Base-by-base conservation (phyloP, 1,140 invertebrate species). In the Drosophila athabasca region DNA sequence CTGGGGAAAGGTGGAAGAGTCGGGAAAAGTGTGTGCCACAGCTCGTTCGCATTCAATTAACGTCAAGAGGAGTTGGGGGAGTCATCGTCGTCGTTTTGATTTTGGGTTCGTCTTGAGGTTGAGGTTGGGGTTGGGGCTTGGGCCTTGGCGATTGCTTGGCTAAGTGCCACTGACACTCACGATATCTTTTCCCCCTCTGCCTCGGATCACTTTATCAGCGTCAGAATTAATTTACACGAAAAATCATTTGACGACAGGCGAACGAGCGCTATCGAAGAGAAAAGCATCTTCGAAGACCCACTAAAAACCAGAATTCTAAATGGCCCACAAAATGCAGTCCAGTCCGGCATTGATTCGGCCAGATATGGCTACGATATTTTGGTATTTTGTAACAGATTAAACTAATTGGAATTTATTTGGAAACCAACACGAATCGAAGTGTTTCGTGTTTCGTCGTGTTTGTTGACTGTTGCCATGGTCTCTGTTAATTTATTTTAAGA, bases 41-140 rank as follows among this genome's bases (percentile, higher is more conserved):
- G 82, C 81, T 87, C 69, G 64, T 81, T 85, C 73, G 69, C 78
- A 85, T 85, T 81, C 74, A 87, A 85, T 85, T 87, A 85, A 87
- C 68, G 78, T 87, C 77, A 85, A 71, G 49, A 46, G 55, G 41
- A 8, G 39, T 49, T 31, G 44, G 45, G 48, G 31, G 39, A 46
- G 9, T 9, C 49, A 59, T 44, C 52, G 29, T 41, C 17, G 13
- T 31, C 31, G 7, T 8, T 31, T 2, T 31, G 13, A 15, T 39
- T 69, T 62, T 29, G 44, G 44, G 44, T 53, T 53, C 29, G 44
- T n/a, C 31, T 13, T 39, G 35, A 13, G 51, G 22, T 67, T 54
- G 41, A 39, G 43, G 60, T 41, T 17, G 19, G n/a, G 43, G 43
- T 35, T 31, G 35, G 13, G 7, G n/a, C n/a, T n/a, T n/a, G n/a